Evolutionary conservation across 2,888 invertebrate species (phyloP).

Genomic region (Epistrophe eligans): DNA sequence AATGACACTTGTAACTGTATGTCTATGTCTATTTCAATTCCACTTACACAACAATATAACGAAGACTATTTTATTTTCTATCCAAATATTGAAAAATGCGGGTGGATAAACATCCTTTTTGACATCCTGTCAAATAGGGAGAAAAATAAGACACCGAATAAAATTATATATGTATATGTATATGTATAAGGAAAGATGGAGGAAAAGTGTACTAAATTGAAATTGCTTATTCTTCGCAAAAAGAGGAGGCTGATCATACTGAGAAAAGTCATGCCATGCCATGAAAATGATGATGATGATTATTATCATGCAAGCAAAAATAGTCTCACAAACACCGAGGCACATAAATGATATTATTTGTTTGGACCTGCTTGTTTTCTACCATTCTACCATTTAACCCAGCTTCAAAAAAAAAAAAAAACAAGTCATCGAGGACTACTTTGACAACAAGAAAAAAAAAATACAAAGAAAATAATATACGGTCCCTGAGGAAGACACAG

Average conservation of each 20-base stretch:
- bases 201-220: conserved; percentile 56
- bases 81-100: conserved; percentile 65
- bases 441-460: not conserved
- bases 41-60: conserved; percentile 26
- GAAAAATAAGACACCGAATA: not conserved
- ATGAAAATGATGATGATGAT: conserved; percentile 42
- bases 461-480: conserved; percentile 13
- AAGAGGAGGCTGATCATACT: not conserved
- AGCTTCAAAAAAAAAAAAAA: not conserved
- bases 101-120: conserved; percentile 61
- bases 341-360: conserved; percentile 63
- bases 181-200: conserved; percentile 6
- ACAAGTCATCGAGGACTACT: not conserved
- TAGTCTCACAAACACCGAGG: conserved; percentile 58
- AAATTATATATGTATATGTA: not conserved
- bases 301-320: conserved; percentile 36
- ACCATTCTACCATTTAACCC: conserved; percentile 42
- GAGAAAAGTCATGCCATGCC: conserved; percentile 44
- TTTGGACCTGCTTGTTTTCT: conserved; percentile 41
- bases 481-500: not conserved
- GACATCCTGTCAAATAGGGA: conserved; percentile 52
- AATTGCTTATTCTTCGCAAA: conserved; percentile 50
- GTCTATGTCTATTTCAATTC: conserved; percentile 42
- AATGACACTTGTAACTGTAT: not conserved
- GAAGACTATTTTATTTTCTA: conserved; percentile 51